Conservation (phyloP, 2,113 vertebrate genomes). For the Scartelaos histophorus region DNA sequence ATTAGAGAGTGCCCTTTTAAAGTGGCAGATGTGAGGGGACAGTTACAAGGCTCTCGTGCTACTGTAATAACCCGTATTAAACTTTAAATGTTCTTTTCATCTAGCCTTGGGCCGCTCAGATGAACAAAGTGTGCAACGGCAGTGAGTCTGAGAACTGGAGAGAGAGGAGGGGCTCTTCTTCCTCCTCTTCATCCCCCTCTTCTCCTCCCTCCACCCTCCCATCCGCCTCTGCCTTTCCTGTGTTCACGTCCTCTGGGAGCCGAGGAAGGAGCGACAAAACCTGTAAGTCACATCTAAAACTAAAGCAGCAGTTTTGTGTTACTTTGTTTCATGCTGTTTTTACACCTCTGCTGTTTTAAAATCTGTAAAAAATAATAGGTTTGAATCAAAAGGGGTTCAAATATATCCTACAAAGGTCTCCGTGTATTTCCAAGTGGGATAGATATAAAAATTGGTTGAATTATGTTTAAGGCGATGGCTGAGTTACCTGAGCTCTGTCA, state of each 20-base stretch:
- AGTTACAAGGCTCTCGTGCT: conserved; percentile 4
- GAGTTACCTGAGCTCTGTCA: too few relatives aligned
- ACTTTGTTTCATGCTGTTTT: conserved; percentile 7
- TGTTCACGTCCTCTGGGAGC: conserved; percentile 47
- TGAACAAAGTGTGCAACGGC: conserved; percentile 60
- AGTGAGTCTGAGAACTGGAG: conserved; percentile 81
- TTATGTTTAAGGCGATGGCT: too few relatives aligned
- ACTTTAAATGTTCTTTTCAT: conserved; percentile 23
- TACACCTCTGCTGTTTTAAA: background rate
- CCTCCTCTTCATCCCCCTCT: conserved; percentile 61
- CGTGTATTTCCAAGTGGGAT: too few relatives aligned
- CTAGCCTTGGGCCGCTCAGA: conserved; percentile 62
- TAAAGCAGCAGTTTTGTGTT: background rate
- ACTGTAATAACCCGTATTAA: conserved; percentile 23
- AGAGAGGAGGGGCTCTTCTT: conserved; percentile 69
- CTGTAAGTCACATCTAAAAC: conserved; percentile 52
- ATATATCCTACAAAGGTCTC: background rate
- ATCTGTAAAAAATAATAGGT: background rate
- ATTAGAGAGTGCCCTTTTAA: conserved; percentile 6
- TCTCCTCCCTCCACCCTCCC: conserved; percentile 54
- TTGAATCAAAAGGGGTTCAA: background rate
- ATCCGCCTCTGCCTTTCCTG: conserved; percentile 61
- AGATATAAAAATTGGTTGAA: too few relatives aligned
- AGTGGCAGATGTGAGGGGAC: conserved; percentile 9
- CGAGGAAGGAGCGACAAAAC: conserved; percentile 52